Evolutionary conservation across 1,140 invertebrate genomes (phyloP), one percentile per base, ranked within the genome.

Genomic region (Trinorchestia longiramus): DNA sequence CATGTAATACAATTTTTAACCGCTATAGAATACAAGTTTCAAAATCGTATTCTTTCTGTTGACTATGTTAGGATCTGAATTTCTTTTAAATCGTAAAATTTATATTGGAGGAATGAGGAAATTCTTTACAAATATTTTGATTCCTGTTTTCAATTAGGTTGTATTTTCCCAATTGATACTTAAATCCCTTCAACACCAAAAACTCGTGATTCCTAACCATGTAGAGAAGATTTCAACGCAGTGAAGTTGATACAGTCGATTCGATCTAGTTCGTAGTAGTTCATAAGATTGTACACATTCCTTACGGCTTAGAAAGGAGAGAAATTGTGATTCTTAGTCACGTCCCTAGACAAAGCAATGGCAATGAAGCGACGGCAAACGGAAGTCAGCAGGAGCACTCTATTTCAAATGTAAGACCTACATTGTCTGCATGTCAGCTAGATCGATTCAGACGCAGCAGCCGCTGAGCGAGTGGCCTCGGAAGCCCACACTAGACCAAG

Each of bases 351-450:
- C 92, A 94, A 94, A 94, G 92, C 92, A 94, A 94, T 94, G 92
- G 92, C 92, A 94, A 94, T 94, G 92, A 94, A 94, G 92, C 92
- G 92, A 40, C 92, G 43, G 92, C 92, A 94, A 94, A 94, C 92
- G 92, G 92, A 94, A 94, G 92, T 94, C 92, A 94, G 92, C 43
- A 94, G 92, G 92, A 94, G 92, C 92, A 94, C 92, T 94, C 92
- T 94, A 94, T 94, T 94, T 94, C 92, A 94, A 94, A 94, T 94
- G 92, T 94, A 94, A 45, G 92, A 43, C 92, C 43, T 43, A 94
- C 92, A 94, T 94, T 94, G 92, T 94, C 92, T 43, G 44, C 92
- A 94, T 94, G 92, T 94, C 92, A 94, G 92, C 43, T 40, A 45
- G 92, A 94, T 94, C 92, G 92, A 94, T 94, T 94, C 92, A 94